Percentiles rank a stretch among this genome's conserved stretches.
Evolutionary conservation across 2,113 vertebrate genomes (phyloP).

Genomic region (Tretioscincus oriximinensis): DNA sequence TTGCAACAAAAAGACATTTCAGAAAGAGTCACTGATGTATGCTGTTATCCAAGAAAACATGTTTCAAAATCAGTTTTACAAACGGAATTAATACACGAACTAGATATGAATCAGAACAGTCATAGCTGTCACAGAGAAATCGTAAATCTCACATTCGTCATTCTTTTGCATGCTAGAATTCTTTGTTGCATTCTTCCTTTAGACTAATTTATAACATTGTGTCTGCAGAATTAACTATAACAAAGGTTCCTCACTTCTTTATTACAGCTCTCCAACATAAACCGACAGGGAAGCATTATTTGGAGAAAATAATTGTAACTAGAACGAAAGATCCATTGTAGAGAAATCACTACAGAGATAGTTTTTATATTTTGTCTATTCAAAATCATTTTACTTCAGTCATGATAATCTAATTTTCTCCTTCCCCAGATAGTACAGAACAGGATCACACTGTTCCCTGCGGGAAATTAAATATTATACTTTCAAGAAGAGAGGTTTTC

Average conservation of each 20-base stretch:
- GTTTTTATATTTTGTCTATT: slow-evolving; percentile 24
- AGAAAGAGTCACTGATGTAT: background rate
- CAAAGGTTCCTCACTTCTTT: background rate
- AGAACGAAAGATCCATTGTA: slow-evolving; percentile 9
- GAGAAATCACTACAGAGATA: background rate
- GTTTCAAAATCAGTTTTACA: background rate
- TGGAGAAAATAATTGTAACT: slow-evolving; percentile 7
- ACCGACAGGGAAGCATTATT: slow-evolving; percentile 11
- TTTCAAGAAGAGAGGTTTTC: slow-evolving; percentile 58
- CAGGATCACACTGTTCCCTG: slow-evolving; percentile 45
- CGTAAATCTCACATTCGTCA: background rate
- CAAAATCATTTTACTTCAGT: slow-evolving; percentile 28
- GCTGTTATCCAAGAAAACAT: background rate
- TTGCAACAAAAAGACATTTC: background rate
- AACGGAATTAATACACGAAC: background rate
- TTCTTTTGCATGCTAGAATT: background rate
- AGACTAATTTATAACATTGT: background rate
- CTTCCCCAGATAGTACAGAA: slow-evolving; percentile 44
- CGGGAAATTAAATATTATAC: slow-evolving; percentile 64
- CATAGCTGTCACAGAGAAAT: background rate
- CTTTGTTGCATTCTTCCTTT: background rate
- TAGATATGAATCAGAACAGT: slow-evolving; percentile 1
- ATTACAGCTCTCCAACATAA: slow-evolving; percentile 15
- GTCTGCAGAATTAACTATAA: background rate
- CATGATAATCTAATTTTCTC: slow-evolving; percentile 37